Percentiles rank a stretch among this genome's conserved stretches.
phyloP scores from a whole-genome alignment of 2,888 invertebrate species.

The Aleiodes alternator region DNA sequence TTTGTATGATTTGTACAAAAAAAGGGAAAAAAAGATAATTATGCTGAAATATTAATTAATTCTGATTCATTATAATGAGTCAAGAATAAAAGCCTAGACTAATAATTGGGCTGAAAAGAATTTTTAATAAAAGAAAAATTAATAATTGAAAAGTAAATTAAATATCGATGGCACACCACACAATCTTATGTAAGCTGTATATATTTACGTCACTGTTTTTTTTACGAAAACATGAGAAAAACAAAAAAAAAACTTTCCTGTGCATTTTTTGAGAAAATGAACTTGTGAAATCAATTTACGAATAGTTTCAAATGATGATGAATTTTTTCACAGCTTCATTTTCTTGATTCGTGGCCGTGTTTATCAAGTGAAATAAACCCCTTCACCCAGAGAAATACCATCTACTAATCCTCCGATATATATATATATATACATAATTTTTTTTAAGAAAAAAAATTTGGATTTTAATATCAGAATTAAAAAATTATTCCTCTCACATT shows the following conservation, averaged over 20 bases:
- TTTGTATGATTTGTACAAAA: slow-evolving; percentile 36
- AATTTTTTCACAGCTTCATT: slow-evolving; percentile 29
- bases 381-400: slow-evolving; percentile 9
- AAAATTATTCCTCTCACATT: slow-evolving; percentile 19
- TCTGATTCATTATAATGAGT: slow-evolving; percentile 17
- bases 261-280: background rate
- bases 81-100: slow-evolving; percentile 7
- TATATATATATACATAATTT: background rate
- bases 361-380: slow-evolving; percentile 32
- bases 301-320: background rate
- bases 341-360: slow-evolving; percentile 22
- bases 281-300: slow-evolving; percentile 10
- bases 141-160: slow-evolving; percentile 10
- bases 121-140: background rate
- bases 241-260: background rate
- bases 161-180: slow-evolving; percentile 22
- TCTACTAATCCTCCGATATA: slow-evolving; percentile 33
- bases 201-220: slow-evolving; percentile 44
- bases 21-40: slow-evolving; percentile 5
- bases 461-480: background rate
- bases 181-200: slow-evolving; percentile 40
- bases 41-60: slow-evolving; percentile 16
- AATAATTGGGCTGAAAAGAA: background rate
- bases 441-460: slow-evolving; percentile 1
- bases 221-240: slow-evolving; percentile 24